Conservation (phyloP, 2,888 invertebrate genomes). For the Podabrus alpinus region DNA sequence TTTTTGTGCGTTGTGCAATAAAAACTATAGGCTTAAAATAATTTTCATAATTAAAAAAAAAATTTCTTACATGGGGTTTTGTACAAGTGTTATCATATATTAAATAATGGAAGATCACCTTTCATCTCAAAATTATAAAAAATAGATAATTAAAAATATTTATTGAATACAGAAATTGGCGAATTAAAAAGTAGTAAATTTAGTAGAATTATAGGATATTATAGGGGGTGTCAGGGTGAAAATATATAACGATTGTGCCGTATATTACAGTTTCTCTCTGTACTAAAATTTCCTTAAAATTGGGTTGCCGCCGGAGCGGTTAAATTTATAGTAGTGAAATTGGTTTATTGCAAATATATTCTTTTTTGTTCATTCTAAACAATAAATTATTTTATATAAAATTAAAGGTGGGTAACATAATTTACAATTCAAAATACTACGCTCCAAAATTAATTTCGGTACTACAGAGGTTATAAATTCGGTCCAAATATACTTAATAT, state of each 20-base stretch:
- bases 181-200: neutral
- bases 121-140: neutral
- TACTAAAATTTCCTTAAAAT: neutral
- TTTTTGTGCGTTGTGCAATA: neutral
- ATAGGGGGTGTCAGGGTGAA: neutral
- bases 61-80: neutral
- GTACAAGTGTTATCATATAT: neutral
- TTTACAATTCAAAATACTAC: no score
- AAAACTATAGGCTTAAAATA: neutral
- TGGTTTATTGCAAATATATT: neutral
- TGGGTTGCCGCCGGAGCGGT: neutral
- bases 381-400: no score
- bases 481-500: no score
- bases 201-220: neutral
- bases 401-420: no score
- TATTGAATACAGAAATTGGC: neutral
- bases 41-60: neutral
- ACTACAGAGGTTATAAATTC: no score
- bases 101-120: neutral
- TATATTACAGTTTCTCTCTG: neutral
- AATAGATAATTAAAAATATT: neutral
- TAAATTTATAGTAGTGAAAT: neutral
- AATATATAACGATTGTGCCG: neutral
- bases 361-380: neutral
- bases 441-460: no score